A percentile compares a stretch with the other conserved stretches of the same genome.
Conservation (phyloP, 2,888 invertebrate species). For the Neoitamus cyanurus region DNA sequence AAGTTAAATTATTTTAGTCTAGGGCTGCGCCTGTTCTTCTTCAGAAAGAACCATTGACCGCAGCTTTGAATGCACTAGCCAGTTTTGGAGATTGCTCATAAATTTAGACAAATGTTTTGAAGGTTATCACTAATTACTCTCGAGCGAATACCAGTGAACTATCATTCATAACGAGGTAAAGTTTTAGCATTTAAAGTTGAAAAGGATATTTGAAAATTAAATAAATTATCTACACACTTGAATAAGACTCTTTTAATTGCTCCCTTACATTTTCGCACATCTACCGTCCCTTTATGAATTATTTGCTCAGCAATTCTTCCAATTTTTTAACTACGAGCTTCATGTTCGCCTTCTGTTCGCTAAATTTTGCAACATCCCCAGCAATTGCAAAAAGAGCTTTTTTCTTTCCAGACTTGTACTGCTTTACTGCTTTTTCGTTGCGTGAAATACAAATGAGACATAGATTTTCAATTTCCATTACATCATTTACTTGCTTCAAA, state of each 20-base stretch:
- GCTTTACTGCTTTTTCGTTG: conserved; percentile 74
- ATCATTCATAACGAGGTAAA: background rate
- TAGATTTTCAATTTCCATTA: conserved; percentile 69
- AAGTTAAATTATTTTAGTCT: background rate
- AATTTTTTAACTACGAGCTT: conserved; percentile 71
- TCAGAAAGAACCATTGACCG: background rate
- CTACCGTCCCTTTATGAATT: too few species aligned
- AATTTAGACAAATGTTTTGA: conserved; percentile 30
- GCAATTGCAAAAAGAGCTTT: conserved; percentile 76
- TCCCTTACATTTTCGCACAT: background rate
- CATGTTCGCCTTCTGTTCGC: conserved; percentile 77
- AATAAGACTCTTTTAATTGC: background rate
- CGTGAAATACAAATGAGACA: conserved; percentile 73
- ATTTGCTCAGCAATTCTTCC: conserved; percentile 71
- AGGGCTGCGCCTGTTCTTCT: conserved; percentile 32
- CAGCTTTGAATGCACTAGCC: background rate
- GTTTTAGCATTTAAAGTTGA: conserved; percentile 13
- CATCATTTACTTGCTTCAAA: conserved; percentile 74
- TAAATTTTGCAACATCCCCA: conserved; percentile 71
- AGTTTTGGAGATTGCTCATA: background rate
- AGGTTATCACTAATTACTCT: conserved; percentile 20
- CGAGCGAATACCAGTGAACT: background rate
- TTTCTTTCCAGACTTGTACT: conserved; percentile 76
- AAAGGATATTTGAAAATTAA: background rate
- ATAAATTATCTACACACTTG: conserved; percentile 14